Conservation (phyloP, 2,797 vertebrate genomes). For the Phyllotis vaccarum region DNA sequence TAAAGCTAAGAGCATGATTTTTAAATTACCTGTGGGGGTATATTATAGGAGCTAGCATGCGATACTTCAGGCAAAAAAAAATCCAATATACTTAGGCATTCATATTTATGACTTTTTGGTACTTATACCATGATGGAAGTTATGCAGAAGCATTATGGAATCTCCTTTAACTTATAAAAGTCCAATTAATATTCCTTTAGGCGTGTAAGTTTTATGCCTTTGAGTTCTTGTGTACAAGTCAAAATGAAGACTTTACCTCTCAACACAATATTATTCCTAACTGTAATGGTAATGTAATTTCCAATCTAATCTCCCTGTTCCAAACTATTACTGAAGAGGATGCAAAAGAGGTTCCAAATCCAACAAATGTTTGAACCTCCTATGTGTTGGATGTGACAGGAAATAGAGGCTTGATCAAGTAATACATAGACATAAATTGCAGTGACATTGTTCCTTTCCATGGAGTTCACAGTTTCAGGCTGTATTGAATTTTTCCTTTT, state of each 20-base stretch:
- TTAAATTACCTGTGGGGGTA: neutral
- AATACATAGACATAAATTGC: conserved; percentile 30
- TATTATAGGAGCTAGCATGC: conserved; percentile 14
- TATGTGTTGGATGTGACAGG: conserved; percentile 7
- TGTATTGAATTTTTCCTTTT: conserved; percentile 4
- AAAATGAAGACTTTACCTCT: conserved; percentile 17
- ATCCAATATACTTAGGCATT: conserved; percentile 3
- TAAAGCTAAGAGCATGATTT: conserved; percentile 38
- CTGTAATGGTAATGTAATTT: conserved; percentile 56
- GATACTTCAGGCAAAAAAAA: conserved; percentile 18
- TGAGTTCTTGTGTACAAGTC: conserved; percentile 24
- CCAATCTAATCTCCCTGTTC: neutral
- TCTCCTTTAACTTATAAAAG: conserved; percentile 7
- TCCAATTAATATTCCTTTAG: too few relatives aligned
- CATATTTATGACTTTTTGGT: conserved; percentile 35
- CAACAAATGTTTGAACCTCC: conserved; percentile 32
- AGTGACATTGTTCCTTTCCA: neutral
- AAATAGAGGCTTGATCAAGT: conserved; percentile 1
- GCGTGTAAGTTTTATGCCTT: neutral
- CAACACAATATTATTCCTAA: conserved; percentile 14
- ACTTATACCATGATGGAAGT: conserved; percentile 25
- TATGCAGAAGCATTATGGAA: conserved; percentile 16
- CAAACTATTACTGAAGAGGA: conserved; percentile 8
- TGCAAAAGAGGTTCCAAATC: neutral
- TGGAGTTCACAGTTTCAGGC: conserved; percentile 1